Base-by-base conservation (phyloP, 1,140 invertebrate genomes). In the Drosophila tropicalis region DNA sequence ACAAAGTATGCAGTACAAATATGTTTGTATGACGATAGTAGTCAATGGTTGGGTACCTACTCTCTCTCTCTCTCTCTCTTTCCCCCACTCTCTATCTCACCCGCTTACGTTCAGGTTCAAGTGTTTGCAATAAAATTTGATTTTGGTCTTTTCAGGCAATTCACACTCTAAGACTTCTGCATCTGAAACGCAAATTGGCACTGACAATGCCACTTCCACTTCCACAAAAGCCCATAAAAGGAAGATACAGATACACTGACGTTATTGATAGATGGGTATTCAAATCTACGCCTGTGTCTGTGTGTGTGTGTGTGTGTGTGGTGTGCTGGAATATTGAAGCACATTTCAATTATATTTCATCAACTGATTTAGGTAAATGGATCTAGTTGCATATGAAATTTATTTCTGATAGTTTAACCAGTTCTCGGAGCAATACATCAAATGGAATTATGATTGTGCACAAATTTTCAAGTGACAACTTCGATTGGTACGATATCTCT, bases 41-140 rank as follows among this genome's bases (percentile, higher is more conserved):
- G 12, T 47, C n/a, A 29, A 29, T 29, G 29, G 29, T 29, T 29
- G 29, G 29, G 29, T 29, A 29, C 29, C 29, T 29, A 10, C 15
- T n/a, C 55, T 13, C 39, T 32, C 32, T n/a, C 55, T 10, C 39
- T 19, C 10, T 9, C n/a, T 9, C 12, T 9, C 40, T 40, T 40
- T 32, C 13, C 2, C 39, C 32, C 6, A 17, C 10, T 9, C n/a
- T 13, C 10, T 9, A 22, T 40, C 61, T 32, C 13, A 4, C 39
- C 32, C 34, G 7, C 12, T 36, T 12, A 36, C 36, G 32, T 34
- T 61, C 39, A 13, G 67, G 60, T 66, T 83, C 68, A 83, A 83
- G 81, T 84, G 81, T 76, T 79, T 70, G 77, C 57, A 62, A 85
- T 83, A 80, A 84, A 83, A 83, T 81, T 85, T 85, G 73, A 84